Evolutionary conservation across 2,888 invertebrate species (phyloP).

Genomic region (Himalopsyche anomala): DNA sequence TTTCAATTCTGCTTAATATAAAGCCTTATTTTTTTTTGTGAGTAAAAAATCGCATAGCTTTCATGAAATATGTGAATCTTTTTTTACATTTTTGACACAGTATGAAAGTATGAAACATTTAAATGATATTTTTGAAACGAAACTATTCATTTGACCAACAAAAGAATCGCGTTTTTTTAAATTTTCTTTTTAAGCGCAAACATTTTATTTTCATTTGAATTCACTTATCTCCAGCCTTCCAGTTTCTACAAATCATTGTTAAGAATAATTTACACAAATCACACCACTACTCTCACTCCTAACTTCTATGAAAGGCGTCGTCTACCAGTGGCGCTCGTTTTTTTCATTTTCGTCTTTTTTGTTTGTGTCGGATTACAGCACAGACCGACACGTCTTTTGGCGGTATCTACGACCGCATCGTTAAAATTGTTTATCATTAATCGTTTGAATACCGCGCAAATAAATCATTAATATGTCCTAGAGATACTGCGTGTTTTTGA

Average conservation of each 20-base stretch:
- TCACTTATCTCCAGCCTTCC: conserved; percentile 18
- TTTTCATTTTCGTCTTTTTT: not conserved
- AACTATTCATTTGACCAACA: not conserved
- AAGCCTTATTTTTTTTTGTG: too few species aligned
- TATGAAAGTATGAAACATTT: not conserved
- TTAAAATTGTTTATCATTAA: too few species aligned
- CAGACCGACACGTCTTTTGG: too few species aligned
- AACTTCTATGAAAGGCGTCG: not conserved
- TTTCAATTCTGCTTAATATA: too few species aligned
- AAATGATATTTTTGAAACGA: not conserved
- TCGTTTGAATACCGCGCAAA: too few species aligned
- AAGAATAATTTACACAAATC: conserved; percentile 41
- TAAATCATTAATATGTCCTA: too few species aligned
- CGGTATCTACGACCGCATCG: too few species aligned
- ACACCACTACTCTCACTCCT: not conserved
- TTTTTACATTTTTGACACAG: too few species aligned
- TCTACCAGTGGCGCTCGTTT: not conserved
- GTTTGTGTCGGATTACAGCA: too few species aligned
- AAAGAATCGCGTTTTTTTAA: not conserved
- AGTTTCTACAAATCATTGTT: conserved; percentile 40
- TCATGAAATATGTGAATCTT: too few species aligned
- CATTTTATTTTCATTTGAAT: conserved; percentile 3
- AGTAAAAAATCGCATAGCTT: too few species aligned
- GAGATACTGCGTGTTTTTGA: too few species aligned
- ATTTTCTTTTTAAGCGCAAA: not conserved